phyloP scores from a whole-genome alignment of 2,888 invertebrate species.

The Epistrophe eligans region DNA sequence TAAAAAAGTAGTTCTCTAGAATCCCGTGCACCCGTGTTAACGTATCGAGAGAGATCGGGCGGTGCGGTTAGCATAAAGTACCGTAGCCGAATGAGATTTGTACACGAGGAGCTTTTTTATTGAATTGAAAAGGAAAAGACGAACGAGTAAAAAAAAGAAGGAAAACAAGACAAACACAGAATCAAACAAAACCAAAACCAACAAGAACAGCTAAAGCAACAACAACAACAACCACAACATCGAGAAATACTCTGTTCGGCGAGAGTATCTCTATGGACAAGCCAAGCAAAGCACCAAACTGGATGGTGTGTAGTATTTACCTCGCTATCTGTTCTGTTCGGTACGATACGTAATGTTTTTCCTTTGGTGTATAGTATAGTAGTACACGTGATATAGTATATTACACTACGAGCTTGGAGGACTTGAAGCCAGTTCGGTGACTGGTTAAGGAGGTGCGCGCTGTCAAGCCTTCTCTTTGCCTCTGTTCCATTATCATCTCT shows the following conservation, averaged over 20 bases:
- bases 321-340: constrained; percentile 40
- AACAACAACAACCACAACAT: constrained; percentile 9
- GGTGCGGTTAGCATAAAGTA: constrained; percentile 71
- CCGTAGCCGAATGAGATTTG: constrained; percentile 74
- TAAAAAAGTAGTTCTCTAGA: constrained; percentile 10
- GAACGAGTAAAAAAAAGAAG: constrained; percentile 37
- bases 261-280: constrained; percentile 28
- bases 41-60: constrained; percentile 62
- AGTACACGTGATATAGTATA: constrained; percentile 74
- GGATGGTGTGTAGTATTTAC: constrained; percentile 69
- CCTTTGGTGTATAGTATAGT: constrained; percentile 40
- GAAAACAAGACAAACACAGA: constrained; percentile 60
- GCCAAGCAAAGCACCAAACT: neutral
- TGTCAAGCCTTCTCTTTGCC: constrained; percentile 26
- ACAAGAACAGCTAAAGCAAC: neutral
- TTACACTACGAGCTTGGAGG: constrained; percentile 51
- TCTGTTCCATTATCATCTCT: constrained; percentile 28
- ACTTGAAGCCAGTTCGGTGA: constrained; percentile 39
- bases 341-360: neutral
- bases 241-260: constrained; percentile 32
- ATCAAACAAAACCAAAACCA: constrained; percentile 35
- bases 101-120: constrained; percentile 74
- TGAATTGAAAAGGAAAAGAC: constrained; percentile 74
- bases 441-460: constrained; percentile 40
- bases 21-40: constrained; percentile 34